phyloP scores from a whole-genome alignment of 2,888 invertebrate genomes.

The Lepidochitona cinerea region DNA sequence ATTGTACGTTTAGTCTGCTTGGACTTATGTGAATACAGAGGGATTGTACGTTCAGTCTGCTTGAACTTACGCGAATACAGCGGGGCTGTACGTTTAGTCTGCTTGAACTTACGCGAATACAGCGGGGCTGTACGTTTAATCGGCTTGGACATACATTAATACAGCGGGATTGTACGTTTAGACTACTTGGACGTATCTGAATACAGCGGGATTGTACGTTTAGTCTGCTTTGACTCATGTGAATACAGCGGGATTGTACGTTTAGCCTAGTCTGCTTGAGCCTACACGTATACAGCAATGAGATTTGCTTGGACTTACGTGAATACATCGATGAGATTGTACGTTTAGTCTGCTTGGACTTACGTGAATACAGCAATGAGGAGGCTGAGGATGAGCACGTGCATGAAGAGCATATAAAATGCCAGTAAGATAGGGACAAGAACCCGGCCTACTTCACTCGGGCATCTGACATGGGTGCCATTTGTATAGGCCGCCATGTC shows the following conservation, averaged over 20 bases:
- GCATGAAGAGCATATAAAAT: slow-evolving; percentile 67
- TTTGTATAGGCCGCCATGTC: slow-evolving; percentile 26
- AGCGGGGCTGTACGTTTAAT: too few species aligned
- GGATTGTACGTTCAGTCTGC: too few species aligned
- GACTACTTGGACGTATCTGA: too few species aligned
- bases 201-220: too few species aligned
- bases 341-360: background rate
- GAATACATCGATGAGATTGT: background rate
- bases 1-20: too few species aligned
- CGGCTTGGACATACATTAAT: too few species aligned
- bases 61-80: background rate
- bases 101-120: slow-evolving; percentile 69
- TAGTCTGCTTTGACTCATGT: too few species aligned
- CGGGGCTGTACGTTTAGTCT: background rate
- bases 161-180: too few species aligned
- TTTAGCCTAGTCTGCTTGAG: too few species aligned
- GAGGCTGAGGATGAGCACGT: slow-evolving; percentile 68
- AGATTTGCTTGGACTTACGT: too few species aligned
- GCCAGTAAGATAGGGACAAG: slow-evolving; percentile 65
- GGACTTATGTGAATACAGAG: too few species aligned
- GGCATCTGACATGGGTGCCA: slow-evolving; percentile 32
- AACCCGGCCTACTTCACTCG: slow-evolving; percentile 42
- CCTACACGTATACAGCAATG: background rate
- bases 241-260: too few species aligned
- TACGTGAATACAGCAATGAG: slow-evolving; percentile 72